Evolutionary conservation across 2,888 invertebrate genomes (phyloP).

Genomic region (Torymus auratus): DNA sequence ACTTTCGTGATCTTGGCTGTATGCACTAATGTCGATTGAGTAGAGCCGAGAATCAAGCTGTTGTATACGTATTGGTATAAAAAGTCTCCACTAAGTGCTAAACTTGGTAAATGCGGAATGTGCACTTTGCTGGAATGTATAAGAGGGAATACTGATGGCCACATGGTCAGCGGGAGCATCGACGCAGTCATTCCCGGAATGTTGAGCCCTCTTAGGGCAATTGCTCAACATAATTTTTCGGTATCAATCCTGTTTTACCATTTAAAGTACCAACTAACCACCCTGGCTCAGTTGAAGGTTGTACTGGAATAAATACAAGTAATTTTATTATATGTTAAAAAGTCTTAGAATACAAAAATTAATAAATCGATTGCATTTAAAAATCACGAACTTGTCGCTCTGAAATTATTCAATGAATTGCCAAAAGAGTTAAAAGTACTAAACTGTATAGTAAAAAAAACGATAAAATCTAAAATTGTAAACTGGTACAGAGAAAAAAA

Average conservation of each 20-base stretch:
- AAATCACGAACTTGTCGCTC: too few relatives aligned
- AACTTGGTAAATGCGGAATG: slow-evolving; percentile 58
- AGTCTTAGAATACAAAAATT: neutral
- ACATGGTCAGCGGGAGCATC: slow-evolving; percentile 38
- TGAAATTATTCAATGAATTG: too few relatives aligned
- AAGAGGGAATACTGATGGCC: slow-evolving; percentile 60
- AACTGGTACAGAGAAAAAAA: too few relatives aligned
- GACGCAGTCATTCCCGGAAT: slow-evolving; percentile 68
- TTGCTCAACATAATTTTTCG: slow-evolving; percentile 97
- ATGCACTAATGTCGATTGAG: slow-evolving; percentile 47
- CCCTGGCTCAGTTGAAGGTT: slow-evolving; percentile 95
- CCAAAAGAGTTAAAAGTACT: too few relatives aligned
- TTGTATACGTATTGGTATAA: slow-evolving; percentile 55
- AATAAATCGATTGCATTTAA: too few relatives aligned
- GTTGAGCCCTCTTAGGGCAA: slow-evolving; percentile 80
- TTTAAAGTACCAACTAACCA: slow-evolving; percentile 97
- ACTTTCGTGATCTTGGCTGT: slow-evolving; percentile 54
- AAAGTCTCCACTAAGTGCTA: slow-evolving; percentile 55
- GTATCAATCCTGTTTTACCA: slow-evolving; percentile 94
- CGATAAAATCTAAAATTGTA: too few relatives aligned
- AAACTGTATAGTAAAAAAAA: too few relatives aligned
- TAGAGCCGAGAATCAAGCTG: slow-evolving; percentile 57
- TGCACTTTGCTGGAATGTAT: slow-evolving; percentile 63
- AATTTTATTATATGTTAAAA: slow-evolving; percentile 26
- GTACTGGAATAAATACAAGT: slow-evolving; percentile 81